phyloP scores from a whole-genome alignment of 2,113 vertebrate species.

The Atherinomorus stipes region DNA sequence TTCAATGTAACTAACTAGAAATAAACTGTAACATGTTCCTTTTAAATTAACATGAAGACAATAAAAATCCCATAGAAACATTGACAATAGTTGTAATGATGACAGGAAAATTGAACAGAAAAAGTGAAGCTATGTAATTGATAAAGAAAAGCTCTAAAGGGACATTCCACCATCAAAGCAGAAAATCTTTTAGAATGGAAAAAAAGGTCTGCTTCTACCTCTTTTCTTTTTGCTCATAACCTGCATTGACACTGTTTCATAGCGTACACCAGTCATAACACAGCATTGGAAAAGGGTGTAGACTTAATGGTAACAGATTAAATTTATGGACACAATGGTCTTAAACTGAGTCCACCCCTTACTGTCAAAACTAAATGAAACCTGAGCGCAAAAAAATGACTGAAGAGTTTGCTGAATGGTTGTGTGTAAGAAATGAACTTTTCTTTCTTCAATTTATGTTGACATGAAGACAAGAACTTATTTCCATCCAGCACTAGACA shows the following conservation, averaged over 20 bases:
- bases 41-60: too few relatives aligned
- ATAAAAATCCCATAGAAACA: too few relatives aligned
- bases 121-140: not conserved
- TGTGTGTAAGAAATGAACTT: constrained; percentile 48
- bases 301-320: constrained; percentile 69
- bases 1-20: too few relatives aligned
- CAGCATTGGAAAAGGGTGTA: constrained; percentile 54
- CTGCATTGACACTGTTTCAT: constrained; percentile 41
- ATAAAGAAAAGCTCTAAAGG: not conserved
- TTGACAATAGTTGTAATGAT: not conserved
- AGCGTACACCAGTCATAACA: constrained; percentile 64
- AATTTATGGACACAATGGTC: constrained; percentile 63
- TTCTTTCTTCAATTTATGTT: constrained; percentile 28
- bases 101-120: not conserved
- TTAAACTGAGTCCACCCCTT: constrained; percentile 55
- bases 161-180: not conserved
- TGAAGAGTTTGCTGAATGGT: constrained; percentile 43
- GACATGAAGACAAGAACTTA: not conserved
- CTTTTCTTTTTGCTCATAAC: constrained; percentile 50
- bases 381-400: constrained; percentile 43
- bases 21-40: too few relatives aligned
- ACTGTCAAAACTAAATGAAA: constrained; percentile 68
- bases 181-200: not conserved
- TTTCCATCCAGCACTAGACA: not conserved
- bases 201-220: not conserved